A percentile compares a stretch with the other conserved stretches of the same genome.
Conservation (phyloP, 2,113 vertebrate genomes). For the Petroica traversi region DNA sequence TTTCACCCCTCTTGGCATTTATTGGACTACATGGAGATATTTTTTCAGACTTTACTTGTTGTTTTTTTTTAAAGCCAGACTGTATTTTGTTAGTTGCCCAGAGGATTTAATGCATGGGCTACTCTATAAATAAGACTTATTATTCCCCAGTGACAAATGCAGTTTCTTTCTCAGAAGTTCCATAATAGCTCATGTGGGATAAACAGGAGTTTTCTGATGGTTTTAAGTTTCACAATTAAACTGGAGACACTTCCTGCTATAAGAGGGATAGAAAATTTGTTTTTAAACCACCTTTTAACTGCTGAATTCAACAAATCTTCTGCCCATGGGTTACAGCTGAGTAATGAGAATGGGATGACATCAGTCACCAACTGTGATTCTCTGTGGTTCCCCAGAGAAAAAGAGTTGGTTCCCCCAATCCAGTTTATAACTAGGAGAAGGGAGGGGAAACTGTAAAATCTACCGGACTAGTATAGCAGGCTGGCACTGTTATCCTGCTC, state of each 20-base stretch:
- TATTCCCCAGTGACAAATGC: background rate
- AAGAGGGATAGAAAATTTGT: background rate
- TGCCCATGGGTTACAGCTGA: background rate
- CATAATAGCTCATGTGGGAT: slow-evolving; percentile 4
- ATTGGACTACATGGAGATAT: background rate
- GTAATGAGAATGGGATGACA: background rate
- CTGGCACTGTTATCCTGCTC: background rate
- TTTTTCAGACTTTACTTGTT: background rate
- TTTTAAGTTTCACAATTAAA: slow-evolving; percentile 29
- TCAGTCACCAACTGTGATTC: background rate
- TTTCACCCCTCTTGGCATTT: slow-evolving; percentile 33
- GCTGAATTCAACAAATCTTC: background rate
- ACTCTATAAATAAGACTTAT: slow-evolving; percentile 45
- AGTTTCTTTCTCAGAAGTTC: slow-evolving; percentile 30
- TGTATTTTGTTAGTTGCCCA: slow-evolving; percentile 31
- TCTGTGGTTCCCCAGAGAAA: background rate
- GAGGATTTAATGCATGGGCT: slow-evolving; percentile 29
- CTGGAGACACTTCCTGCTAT: background rate
- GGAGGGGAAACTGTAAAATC: background rate
- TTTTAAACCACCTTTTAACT: background rate
- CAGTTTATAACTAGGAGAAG: background rate
- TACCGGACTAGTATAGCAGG: background rate
- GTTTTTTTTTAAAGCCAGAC: background rate
- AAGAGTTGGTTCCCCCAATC: background rate
- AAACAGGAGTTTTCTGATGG: slow-evolving; percentile 15